These are phyloP conservation scores for Contarinia nasturtii DNA, from an alignment of 1,140 invertebrate species.

Conservation along the genomic window DNA sequence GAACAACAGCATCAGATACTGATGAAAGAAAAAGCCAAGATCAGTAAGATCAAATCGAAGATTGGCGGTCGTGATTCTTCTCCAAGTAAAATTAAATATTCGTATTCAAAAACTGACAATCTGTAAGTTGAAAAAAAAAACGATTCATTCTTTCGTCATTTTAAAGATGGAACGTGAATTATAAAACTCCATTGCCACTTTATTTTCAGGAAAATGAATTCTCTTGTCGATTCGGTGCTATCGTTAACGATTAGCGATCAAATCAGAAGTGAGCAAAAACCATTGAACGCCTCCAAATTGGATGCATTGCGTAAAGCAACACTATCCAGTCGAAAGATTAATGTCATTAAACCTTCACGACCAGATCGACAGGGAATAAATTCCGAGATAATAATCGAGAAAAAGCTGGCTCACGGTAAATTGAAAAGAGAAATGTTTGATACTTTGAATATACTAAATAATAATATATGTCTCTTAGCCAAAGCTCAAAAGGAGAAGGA, in stretches of 20 bases:
- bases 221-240: slow-evolving; percentile 18
- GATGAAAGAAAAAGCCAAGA: slow-evolving; percentile 26
- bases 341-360: slow-evolving; percentile 16
- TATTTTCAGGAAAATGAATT: slow-evolving; percentile 8
- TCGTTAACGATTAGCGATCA: slow-evolving; percentile 13
- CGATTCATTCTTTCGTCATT: too few relatives aligned
- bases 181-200: not conserved
- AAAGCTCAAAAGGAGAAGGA: too few relatives aligned
- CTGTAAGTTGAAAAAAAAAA: not conserved
- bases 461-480: too few relatives aligned
- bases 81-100: slow-evolving; percentile 2
- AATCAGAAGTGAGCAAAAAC: slow-evolving; percentile 11
- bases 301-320: slow-evolving; percentile 9
- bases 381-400: slow-evolving; percentile 18
- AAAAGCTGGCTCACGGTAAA: not conserved
- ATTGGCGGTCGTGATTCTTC: slow-evolving; percentile 10
- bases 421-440: not conserved
- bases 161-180: too few relatives aligned
- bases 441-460: too few relatives aligned
- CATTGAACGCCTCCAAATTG: slow-evolving; percentile 12
- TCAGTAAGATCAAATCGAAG: slow-evolving; percentile 25
- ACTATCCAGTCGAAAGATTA: slow-evolving; percentile 11
- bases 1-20: slow-evolving; percentile 39
- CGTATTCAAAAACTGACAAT: slow-evolving; percentile 2
- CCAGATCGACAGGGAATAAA: slow-evolving; percentile 18